Evolutionary conservation across 2,888 invertebrate genomes (phyloP).

Genomic region (Zhuqinia jingwanae): DNA sequence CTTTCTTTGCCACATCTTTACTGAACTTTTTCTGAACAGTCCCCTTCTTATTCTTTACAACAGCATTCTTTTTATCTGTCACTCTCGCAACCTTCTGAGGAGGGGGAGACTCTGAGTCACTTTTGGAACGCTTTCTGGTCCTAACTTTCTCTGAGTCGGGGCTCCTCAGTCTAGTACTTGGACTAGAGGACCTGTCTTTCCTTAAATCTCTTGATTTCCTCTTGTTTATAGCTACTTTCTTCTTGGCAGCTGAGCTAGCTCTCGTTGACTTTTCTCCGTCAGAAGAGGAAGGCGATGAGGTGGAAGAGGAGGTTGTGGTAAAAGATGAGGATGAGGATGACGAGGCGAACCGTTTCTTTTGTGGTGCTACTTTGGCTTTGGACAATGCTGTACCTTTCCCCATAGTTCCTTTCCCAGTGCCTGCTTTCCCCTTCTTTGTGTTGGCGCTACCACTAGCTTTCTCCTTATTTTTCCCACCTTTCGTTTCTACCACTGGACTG

Average conservation of each 20-base stretch:
- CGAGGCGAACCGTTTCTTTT: not conserved
- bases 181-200: slow-evolving; percentile 73
- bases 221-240: slow-evolving; percentile 8
- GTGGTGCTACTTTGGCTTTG: slow-evolving; percentile 59
- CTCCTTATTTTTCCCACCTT: slow-evolving; percentile 60
- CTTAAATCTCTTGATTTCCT: slow-evolving; percentile 51
- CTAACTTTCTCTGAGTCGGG: slow-evolving; percentile 58
- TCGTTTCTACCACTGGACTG: slow-evolving; percentile 53
- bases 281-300: slow-evolving; percentile 33
- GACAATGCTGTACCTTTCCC: slow-evolving; percentile 27
- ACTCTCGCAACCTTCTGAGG: slow-evolving; percentile 67
- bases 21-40: slow-evolving; percentile 35
- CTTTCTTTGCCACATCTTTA: slow-evolving; percentile 68
- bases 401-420: slow-evolving; percentile 24
- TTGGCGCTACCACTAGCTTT: slow-evolving; percentile 42
- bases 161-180: slow-evolving; percentile 49
- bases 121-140: slow-evolving; percentile 67
- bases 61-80: slow-evolving; percentile 34
- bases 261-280: slow-evolving; percentile 61
- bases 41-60: slow-evolving; percentile 1
- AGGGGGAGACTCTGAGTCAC: slow-evolving; percentile 71
- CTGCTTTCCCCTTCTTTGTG: slow-evolving; percentile 46
- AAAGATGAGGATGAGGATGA: slow-evolving; percentile 23
- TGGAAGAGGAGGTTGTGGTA: not conserved
- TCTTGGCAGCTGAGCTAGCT: slow-evolving; percentile 43